Base-by-base conservation (phyloP, 2,888 invertebrate genomes). In the Dryadula phaetusa region DNA sequence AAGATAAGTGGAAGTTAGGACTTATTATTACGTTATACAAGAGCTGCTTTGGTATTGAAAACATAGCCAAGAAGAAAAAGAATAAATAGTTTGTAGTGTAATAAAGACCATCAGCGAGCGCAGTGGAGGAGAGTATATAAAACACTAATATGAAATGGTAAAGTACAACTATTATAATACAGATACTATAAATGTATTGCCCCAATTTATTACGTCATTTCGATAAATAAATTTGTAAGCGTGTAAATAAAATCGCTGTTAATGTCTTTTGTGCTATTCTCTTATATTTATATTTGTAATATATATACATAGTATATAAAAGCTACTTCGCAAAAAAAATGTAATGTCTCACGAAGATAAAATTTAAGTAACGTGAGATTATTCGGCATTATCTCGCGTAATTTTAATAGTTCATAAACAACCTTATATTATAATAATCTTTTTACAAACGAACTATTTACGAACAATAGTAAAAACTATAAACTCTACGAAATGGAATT, bases 221-320 rank as follows among this genome's bases (percentile, higher is more conserved):
- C 75, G 74, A 85, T 86, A 88, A 88, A 87, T 86, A 87, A 84
- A 83, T 78, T 81, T 72, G 81, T 73, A 80, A 81, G 80, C 76
- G 74, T 82, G 79, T 85, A 87, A 87, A 87, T 88, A 87, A 88
- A 82, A 84, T 82, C 78, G 79, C 71, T 75, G 76, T 74, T 52
- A 76, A 82, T 86, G 89, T 90, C 87, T 90, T 90, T 91, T 90
- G 91, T 91, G 91, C 91, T 87, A 82, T 80, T 80, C 77, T 80
- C 81, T 77, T 82, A 84, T 86, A 75, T 73, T 78, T 76, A 79
- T 84, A 84, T 86, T 80, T 85, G 81, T 79, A 88, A 89, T 89
- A 90, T 90, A 90, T 90, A 90, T 86, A 86, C 82, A 84, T 81
- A 74, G 73, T 77, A 75, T 74, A 77, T 74, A 75, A 86, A 72